These are phyloP conservation scores for Callosobruchus maculatus DNA, from an alignment of 2,888 invertebrate genomes.

Conservation along the genomic window DNA sequence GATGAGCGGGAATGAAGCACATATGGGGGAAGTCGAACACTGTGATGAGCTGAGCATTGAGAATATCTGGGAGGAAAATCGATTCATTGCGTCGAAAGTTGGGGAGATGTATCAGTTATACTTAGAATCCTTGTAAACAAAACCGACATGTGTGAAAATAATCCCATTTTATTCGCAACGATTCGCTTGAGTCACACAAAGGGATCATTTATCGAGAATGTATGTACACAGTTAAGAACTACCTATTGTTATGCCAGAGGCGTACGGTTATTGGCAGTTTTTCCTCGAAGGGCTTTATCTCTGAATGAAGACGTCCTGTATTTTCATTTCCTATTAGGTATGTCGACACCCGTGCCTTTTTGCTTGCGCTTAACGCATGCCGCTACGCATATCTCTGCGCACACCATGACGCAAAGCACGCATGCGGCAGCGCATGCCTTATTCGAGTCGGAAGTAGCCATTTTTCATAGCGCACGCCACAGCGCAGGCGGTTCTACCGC, in stretches of 20 bases:
- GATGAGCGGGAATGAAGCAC: neutral
- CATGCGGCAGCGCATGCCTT: no score
- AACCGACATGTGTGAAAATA: constrained; percentile 43
- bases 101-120: neutral
- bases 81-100: neutral
- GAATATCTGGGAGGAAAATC: neutral
- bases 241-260: constrained; percentile 16
- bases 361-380: no score
- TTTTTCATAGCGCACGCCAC: no score
- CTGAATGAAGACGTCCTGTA: no score
- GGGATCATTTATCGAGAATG: constrained; percentile 38
- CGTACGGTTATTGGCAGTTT: no score
- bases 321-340: no score
- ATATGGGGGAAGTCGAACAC: neutral
- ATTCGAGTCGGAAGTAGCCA: no score
- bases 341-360: no score
- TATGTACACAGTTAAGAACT: constrained; percentile 24
- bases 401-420: no score
- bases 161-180: constrained; percentile 43
- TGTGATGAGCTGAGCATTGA: neutral
- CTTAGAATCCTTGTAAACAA: neutral
- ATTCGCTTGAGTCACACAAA: constrained; percentile 41
- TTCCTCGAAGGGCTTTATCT: no score
- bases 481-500: no score
- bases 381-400: no score